phyloP scores from a whole-genome alignment of 2,113 vertebrate genomes.

The Toxotes jaculatrix region DNA sequence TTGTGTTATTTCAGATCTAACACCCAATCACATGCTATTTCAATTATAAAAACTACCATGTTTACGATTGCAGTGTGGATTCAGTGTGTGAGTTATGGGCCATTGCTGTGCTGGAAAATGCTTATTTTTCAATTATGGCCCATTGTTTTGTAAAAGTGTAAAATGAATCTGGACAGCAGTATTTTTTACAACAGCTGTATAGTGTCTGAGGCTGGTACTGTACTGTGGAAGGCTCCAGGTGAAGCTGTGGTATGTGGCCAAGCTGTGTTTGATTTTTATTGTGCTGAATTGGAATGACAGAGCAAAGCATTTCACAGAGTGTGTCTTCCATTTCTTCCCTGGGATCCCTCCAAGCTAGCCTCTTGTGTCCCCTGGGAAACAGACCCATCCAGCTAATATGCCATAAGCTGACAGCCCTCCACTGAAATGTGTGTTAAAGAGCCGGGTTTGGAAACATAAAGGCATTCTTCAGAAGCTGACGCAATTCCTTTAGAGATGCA shows the following conservation, averaged over 20 bases:
- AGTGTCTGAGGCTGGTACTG: constrained; percentile 48
- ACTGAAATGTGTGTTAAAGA: constrained; percentile 81
- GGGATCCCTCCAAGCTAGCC: constrained; percentile 79
- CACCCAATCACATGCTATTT: constrained; percentile 2
- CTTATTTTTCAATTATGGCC: constrained; percentile 49
- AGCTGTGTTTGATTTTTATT: constrained; percentile 73
- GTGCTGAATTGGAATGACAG: constrained; percentile 80
- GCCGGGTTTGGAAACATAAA: constrained; percentile 78
- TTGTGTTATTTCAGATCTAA: constrained; percentile 8
- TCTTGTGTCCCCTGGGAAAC: constrained; percentile 76
- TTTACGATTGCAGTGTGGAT: constrained; percentile 5
- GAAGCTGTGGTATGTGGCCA: constrained; percentile 64
- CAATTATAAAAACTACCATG: constrained; percentile 7
- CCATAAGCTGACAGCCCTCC: constrained; percentile 79
- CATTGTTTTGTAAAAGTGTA: constrained; percentile 38
- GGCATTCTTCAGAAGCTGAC: constrained; percentile 75
- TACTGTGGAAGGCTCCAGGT: constrained; percentile 64
- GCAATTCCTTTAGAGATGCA: constrained; percentile 71
- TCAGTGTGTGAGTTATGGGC: constrained; percentile 29
- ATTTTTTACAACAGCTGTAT: constrained; percentile 48
- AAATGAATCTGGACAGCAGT: constrained; percentile 52
- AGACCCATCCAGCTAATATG: constrained; percentile 79
- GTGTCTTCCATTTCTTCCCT: constrained; percentile 79
- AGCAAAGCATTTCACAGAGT: constrained; percentile 81
- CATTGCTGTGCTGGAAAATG: constrained; percentile 24